These are phyloP conservation scores for Cynaeus angustus DNA, from an alignment of 2,888 invertebrate genomes.

Conservation along the genomic window DNA sequence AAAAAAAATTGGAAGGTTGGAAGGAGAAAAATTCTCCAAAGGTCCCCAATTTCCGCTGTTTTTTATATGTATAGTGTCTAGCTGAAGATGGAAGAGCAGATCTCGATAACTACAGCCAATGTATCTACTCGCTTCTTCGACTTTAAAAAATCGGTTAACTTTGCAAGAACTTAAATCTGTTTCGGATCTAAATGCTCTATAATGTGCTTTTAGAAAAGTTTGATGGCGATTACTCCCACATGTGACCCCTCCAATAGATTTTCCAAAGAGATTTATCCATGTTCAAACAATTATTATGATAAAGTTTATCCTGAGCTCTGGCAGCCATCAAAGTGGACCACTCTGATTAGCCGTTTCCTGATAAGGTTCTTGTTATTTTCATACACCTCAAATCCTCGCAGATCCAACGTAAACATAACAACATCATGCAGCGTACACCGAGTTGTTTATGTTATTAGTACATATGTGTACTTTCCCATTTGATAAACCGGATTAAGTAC, in stretches of 20 bases:
- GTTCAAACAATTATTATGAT: constrained; percentile 14
- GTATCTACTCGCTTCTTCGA: too few species aligned
- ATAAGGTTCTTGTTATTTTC: constrained; percentile 11
- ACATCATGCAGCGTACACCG: constrained; percentile 22
- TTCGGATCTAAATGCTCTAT: too few species aligned
- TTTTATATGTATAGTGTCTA: too few species aligned
- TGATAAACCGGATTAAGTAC: constrained; percentile 58
- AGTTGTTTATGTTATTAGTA: constrained; percentile 47
- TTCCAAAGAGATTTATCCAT: background rate
- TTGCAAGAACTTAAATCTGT: too few species aligned
- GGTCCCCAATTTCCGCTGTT: too few species aligned
- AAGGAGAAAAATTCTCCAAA: too few species aligned
- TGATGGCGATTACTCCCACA: too few species aligned
- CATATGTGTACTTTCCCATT: constrained; percentile 52
- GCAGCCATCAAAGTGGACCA: constrained; percentile 11
- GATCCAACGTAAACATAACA: constrained; percentile 28
- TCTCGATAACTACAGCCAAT: too few species aligned
- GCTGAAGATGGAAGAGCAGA: too few species aligned
- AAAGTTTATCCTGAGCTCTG: background rate
- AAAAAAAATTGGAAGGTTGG: too few species aligned
- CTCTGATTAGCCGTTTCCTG: constrained; percentile 4
- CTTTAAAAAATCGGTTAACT: too few species aligned
- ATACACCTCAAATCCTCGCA: constrained; percentile 2
- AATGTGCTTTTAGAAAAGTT: too few species aligned
- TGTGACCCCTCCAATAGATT: background rate